Evolutionary conservation across 2,113 vertebrate species (phyloP).

Genomic region (Nothobranchius furzeri): DNA sequence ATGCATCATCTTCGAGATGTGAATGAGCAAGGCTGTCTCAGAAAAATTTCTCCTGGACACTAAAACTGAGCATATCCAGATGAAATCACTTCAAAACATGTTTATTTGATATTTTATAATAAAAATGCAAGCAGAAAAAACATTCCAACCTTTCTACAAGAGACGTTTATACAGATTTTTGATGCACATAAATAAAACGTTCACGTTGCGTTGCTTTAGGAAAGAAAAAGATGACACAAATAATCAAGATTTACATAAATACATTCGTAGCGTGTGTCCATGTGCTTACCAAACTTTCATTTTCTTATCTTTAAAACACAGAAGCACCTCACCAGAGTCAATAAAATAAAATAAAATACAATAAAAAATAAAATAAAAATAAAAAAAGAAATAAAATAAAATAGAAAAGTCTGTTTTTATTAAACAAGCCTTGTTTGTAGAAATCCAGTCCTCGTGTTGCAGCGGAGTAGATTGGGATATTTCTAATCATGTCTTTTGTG

Average conservation of each 20-base stretch:
- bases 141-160: slow-evolving; percentile 26
- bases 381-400: no score
- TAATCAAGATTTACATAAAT: slow-evolving; percentile 52
- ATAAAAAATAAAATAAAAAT: no score
- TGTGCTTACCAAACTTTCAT: slow-evolving; percentile 51
- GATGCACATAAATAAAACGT: slow-evolving; percentile 48
- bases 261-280: slow-evolving; percentile 59
- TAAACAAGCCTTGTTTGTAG: background rate
- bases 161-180: slow-evolving; percentile 44
- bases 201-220: slow-evolving; percentile 33
- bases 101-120: slow-evolving; percentile 63
- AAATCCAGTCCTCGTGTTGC: slow-evolving; percentile 21
- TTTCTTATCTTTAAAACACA: slow-evolving; percentile 16
- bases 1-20: background rate
- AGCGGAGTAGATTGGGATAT: slow-evolving; percentile 8
- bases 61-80: slow-evolving; percentile 5
- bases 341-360: background rate
- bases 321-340: background rate
- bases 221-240: slow-evolving; percentile 35
- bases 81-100: slow-evolving; percentile 24
- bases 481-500: slow-evolving; percentile 3
- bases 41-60: slow-evolving; percentile 1
- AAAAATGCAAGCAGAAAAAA: slow-evolving; percentile 64
- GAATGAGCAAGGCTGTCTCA: background rate
- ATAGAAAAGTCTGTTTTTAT: background rate